A percentile compares a stretch with the other conserved stretches of the same genome.
These are phyloP conservation scores for Globicephala melas DNA, from an alignment of 2,113 vertebrate species.

Conservation along the genomic window DNA sequence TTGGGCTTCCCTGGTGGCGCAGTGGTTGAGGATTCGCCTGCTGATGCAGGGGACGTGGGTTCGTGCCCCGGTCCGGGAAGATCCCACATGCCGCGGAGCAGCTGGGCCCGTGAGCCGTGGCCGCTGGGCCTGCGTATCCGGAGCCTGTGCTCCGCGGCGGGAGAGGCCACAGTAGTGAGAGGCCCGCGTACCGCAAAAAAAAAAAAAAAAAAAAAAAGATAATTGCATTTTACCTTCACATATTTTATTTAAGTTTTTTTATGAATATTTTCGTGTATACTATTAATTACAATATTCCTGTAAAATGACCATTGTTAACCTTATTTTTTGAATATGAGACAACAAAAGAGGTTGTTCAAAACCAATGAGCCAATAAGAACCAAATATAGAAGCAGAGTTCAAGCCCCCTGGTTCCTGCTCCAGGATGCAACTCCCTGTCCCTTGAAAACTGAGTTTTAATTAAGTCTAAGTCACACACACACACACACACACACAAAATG, in stretches of 20 bases:
- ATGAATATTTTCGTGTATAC: background rate
- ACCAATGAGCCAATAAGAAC: background rate
- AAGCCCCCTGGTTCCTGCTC: background rate
- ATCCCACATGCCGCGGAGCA: too few relatives aligned
- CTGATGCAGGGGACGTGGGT: too few relatives aligned
- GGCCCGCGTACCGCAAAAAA: too few relatives aligned
- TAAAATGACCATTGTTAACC: background rate
- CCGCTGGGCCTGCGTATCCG: too few relatives aligned
- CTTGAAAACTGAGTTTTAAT: background rate
- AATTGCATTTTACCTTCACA: background rate
- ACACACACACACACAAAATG: background rate
- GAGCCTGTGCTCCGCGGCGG: too few relatives aligned
- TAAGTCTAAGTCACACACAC: background rate
- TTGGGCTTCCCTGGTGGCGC: background rate
- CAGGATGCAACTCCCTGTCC: background rate
- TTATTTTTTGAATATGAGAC: background rate
- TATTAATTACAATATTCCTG: background rate
- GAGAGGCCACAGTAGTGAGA: too few relatives aligned
- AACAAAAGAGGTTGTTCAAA: background rate
- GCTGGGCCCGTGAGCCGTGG: too few relatives aligned
- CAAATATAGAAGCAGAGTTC: background rate
- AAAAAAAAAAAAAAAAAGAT: background rate
- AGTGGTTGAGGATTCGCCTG: too few relatives aligned
- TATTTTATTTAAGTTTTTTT: background rate
- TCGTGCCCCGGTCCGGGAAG: too few relatives aligned